Conservation (phyloP, 2,113 vertebrate genomes). For the Peromyscus maniculatus region DNA sequence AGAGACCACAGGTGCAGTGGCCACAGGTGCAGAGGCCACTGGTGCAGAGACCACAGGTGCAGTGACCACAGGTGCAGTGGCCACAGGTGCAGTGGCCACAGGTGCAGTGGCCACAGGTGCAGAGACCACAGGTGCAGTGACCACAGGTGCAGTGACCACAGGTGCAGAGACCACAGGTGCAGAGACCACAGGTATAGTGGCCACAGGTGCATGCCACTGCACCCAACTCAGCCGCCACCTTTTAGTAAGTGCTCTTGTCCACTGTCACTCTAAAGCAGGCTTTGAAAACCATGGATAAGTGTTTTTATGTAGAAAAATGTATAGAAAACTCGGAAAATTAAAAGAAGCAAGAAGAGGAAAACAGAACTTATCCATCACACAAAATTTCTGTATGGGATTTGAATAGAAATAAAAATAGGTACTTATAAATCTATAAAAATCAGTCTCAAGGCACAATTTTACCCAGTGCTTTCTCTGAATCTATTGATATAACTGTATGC, state of each 20-base stretch:
- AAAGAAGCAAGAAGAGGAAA: conserved; percentile 1
- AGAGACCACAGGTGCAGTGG: neutral
- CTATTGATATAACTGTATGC: neutral
- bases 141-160: neutral
- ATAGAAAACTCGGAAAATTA: conserved; percentile 41
- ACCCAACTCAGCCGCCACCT: neutral
- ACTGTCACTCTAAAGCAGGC: neutral
- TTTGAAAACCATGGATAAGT: neutral
- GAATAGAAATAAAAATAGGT: neutral
- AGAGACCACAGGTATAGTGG: too few species aligned
- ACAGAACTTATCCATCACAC: conserved; percentile 41
- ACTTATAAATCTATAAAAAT: conserved; percentile 34
- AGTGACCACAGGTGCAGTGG: neutral
- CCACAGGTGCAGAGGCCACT: neutral
- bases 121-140: too few species aligned
- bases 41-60: neutral
- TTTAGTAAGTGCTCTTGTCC: neutral
- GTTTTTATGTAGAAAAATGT: neutral
- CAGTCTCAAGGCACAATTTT: neutral
- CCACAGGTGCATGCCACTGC: neutral
- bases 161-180: too few species aligned
- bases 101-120: neutral
- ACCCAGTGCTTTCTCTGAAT: neutral
- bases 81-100: neutral
- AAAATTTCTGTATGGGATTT: neutral